phyloP scores from a whole-genome alignment of 2,888 invertebrate genomes.

The Ochropacha duplaris region DNA sequence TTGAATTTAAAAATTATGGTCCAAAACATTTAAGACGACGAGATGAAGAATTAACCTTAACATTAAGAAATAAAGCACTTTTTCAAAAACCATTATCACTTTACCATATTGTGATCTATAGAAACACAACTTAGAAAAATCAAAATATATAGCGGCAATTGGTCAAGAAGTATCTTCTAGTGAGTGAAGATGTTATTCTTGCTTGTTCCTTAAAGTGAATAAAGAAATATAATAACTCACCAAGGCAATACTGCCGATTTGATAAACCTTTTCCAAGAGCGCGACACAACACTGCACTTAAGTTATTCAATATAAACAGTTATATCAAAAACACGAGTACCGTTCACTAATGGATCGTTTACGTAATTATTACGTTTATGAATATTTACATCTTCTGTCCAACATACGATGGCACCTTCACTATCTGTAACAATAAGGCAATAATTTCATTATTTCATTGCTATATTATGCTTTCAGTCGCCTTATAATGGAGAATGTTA shows the following conservation, averaged over 20 bases:
- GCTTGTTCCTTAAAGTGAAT: too few species aligned
- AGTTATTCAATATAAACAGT: slow-evolving; percentile 16
- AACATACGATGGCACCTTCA: slow-evolving; percentile 31
- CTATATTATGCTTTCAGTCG: background rate
- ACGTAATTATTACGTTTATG: background rate
- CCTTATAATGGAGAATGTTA: too few species aligned
- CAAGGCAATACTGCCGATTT: slow-evolving; percentile 57
- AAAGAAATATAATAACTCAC: slow-evolving; percentile 43
- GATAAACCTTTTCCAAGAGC: slow-evolving; percentile 45
- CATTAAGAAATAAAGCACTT: too few species aligned
- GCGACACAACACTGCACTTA: slow-evolving; percentile 52
- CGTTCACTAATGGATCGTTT: background rate
- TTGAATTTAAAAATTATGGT: background rate
- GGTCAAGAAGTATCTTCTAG: too few species aligned
- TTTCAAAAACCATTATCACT: too few species aligned
- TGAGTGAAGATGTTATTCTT: too few species aligned
- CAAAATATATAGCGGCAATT: too few species aligned
- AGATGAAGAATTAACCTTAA: too few species aligned
- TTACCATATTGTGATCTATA: too few species aligned
- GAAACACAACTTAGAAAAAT: too few species aligned
- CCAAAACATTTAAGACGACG: too few species aligned
- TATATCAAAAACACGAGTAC: background rate
- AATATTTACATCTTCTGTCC: background rate
- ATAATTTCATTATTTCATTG: background rate
- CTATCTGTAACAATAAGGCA: slow-evolving; percentile 53